Base-by-base conservation (phyloP, 2,113 vertebrate genomes). In the Elephas maximus region DNA sequence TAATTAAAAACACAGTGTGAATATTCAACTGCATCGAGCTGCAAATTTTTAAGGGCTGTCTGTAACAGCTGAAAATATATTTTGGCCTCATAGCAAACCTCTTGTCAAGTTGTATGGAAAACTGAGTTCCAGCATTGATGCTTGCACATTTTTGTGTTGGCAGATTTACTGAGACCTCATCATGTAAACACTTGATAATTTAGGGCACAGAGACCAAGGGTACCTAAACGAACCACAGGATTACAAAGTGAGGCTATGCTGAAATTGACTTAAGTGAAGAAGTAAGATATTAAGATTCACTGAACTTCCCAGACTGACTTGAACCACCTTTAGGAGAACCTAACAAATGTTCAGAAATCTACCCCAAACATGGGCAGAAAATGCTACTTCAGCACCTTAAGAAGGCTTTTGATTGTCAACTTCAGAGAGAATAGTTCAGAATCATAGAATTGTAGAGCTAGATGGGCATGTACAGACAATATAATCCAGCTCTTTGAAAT, bases 1-100 rank as follows among this genome's bases (percentile, higher is more conserved):
- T 98, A 97, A 98, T 98, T 98, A 97, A 97, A 97, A 95, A 95
- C 83, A 95, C 80, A 97, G 76, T 89, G 93, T 90, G 94, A 83
- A 97, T 97, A 87, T 97, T 97, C 81, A 95, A 87, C 83, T 92
- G 62, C 96, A 97, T 98, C 21, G 93, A 14, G 92, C 90, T 95
- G 53, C 78, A 93, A 98, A 98, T 97, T 96, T 98, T 97, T 97
- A 93, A 98, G 81, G 83, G 94, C 93, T 96, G 83, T 98, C 88
- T 96, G 78, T 97, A 97, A 91, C 90, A 96, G 96, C 85, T 95
- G 87, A 97, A 98, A 93, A 3, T 51, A 89, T 90, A 96, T 96
- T 98, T 96, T 95, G 87, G 94, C 96, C 90, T 69, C 74, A 74
- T 51, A 93, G 84, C 88, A 97, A 79, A 93, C 53, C 17, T 97